phyloP scores from a whole-genome alignment of 2,888 invertebrate species.

The Drosophila subsilvestris region DNA sequence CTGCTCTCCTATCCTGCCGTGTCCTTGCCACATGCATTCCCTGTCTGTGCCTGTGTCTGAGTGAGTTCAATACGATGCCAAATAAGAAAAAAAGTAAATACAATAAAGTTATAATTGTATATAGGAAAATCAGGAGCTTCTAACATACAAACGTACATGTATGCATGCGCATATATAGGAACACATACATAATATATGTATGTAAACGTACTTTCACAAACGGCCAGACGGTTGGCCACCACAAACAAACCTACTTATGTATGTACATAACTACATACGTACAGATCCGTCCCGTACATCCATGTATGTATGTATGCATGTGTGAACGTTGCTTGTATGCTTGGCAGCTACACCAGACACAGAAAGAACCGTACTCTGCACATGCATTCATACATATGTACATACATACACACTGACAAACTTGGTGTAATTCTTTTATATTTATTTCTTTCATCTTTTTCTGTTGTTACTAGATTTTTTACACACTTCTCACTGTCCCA shows the following conservation, averaged over 20 bases:
- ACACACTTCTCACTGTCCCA: constrained; percentile 70
- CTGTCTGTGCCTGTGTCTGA: constrained; percentile 54
- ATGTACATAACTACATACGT: constrained; percentile 33
- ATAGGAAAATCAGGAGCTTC: constrained; percentile 72
- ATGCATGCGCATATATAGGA: constrained; percentile 12
- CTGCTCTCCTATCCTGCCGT: constrained; percentile 17
- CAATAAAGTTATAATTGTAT: constrained; percentile 82
- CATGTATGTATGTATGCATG: constrained; percentile 10
- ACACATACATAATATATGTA: constrained; percentile 38
- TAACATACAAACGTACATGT: constrained; percentile 29
- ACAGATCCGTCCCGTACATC: constrained; percentile 1
- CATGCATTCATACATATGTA: constrained; percentile 14
- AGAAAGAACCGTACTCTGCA: constrained; percentile 48
- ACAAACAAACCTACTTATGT: constrained; percentile 32
- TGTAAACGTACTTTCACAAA: constrained; percentile 17
- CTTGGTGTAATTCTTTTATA: constrained; percentile 80
- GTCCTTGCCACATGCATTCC: constrained; percentile 43
- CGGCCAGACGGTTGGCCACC: constrained; percentile 46
- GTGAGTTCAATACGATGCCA: constrained; percentile 76
- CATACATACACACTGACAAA: constrained; percentile 54
- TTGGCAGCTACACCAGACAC: constrained; percentile 55
- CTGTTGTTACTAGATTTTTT: constrained; percentile 76
- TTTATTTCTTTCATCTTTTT: constrained; percentile 80
- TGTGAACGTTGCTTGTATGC: constrained; percentile 20
- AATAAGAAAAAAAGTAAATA: constrained; percentile 81